Evolutionary conservation across 2,888 invertebrate species (phyloP).

Genomic region (Calephelis perditalis): DNA sequence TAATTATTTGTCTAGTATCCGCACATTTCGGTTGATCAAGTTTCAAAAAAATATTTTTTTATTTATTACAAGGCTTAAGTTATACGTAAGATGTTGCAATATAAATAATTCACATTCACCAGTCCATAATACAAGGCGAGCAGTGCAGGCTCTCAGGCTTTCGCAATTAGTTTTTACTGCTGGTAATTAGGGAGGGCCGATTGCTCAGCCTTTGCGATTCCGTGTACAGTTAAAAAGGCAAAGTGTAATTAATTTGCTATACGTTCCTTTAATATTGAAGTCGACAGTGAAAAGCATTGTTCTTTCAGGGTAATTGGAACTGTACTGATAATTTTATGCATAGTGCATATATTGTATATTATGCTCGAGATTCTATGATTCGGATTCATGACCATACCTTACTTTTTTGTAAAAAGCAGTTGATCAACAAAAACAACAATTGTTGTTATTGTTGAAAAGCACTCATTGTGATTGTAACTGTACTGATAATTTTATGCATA

Average conservation of each 20-base stretch:
- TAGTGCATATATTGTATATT: not conserved
- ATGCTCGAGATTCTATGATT: no score
- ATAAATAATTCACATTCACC: conserved; percentile 17
- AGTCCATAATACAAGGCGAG: conserved; percentile 17
- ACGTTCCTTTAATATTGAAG: conserved; percentile 24
- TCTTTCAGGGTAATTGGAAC: conserved; percentile 16
- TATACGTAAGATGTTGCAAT: conserved; percentile 1
- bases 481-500: not conserved
- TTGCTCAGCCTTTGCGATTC: conserved; percentile 47
- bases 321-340: not conserved
- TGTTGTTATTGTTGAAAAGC: not conserved
- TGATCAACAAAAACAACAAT: no score
- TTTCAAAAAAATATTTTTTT: no score
- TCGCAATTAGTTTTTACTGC: conserved; percentile 27
- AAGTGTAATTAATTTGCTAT: conserved; percentile 35
- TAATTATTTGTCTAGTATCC: no score
- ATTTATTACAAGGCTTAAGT: not conserved
- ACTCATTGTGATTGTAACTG: conserved; percentile 12
- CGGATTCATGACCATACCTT: no score
- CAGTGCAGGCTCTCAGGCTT: conserved; percentile 18
- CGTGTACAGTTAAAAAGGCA: conserved; percentile 31
- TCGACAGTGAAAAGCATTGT: conserved; percentile 22
- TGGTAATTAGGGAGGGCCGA: conserved; percentile 45
- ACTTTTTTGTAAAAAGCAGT: no score
- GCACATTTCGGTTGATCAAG: no score